Evolutionary conservation across 1,140 invertebrate species (phyloP).

Genomic region (Sminthurinus signatus): DNA sequence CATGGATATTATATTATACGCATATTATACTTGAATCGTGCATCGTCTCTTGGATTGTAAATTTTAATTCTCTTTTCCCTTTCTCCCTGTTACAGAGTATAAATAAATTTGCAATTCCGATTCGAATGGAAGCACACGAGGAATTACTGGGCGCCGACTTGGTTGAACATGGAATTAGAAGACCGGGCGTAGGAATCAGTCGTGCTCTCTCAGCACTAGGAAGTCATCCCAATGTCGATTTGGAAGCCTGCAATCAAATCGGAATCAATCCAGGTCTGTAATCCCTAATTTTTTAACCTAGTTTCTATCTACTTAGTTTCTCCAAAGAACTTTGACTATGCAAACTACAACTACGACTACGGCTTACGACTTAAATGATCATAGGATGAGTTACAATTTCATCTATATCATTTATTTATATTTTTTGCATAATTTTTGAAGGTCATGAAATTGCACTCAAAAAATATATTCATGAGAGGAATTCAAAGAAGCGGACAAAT

Average conservation of each 20-base stretch:
- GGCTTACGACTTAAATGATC: background rate
- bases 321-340: background rate
- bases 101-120: conserved; percentile 68
- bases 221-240: conserved; percentile 47
- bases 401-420: background rate
- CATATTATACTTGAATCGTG: too few relatives aligned
- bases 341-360: background rate
- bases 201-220: conserved; percentile 55
- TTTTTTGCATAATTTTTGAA: conserved; percentile 1
- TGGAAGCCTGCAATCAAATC: conserved; percentile 47
- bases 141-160: conserved; percentile 82
- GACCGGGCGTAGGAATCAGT: conserved; percentile 55
- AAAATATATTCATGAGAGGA: conserved; percentile 26
- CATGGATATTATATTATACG: too few relatives aligned
- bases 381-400: background rate
- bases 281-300: background rate
- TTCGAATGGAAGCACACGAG: conserved; percentile 73
- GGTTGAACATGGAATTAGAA: conserved; percentile 71
- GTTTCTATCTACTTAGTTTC: background rate
- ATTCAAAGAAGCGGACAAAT: conserved; percentile 8
- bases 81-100: conserved; percentile 51
- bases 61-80: background rate
- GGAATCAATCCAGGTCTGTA: conserved; percentile 54
- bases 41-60: too few relatives aligned
- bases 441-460: conserved; percentile 38